Base-by-base conservation (phyloP, 1,140 invertebrate genomes). In the Dendroctonus ponderosae region DNA sequence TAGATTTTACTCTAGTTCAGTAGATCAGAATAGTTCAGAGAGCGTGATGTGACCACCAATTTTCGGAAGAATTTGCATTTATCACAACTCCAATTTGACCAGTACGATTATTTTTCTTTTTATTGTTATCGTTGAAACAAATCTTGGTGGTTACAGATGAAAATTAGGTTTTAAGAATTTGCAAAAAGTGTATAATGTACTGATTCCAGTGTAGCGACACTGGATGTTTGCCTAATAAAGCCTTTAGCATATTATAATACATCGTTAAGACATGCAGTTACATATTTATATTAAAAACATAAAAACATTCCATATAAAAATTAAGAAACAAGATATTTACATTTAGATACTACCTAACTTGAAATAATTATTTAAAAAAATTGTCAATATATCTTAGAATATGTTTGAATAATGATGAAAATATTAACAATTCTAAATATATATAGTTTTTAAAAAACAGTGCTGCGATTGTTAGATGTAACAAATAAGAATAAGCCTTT, bases 171-270 rank as follows among this genome's bases (percentile, higher is more conserved):
- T 62, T 72, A 74, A 75, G 70, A 71, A 74, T 72, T 76, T 72
- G 72, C 70, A 72, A 73, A 74, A 72, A 72, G 60, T 75, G 70
- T 74, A 69, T 71, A 67, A 70, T 65, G 65, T 72, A 74, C 71
- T 72, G 76, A 77, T 75, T 75, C 73, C 75, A 71, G 75, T 74
- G 54, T 67, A 62, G 62, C 52, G 59, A 53, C 51, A 68, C 74
- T 74, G 76, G 72, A 77, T 74, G 72, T 77, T 77, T 71, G 76
- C 76, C 75, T 77, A 76, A 76, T 71, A 68, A 70, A 75, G 76
- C 76, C 76, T 77, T 76, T 77, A 76, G 76, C 72, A 73, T 74
- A 71, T 72, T 70, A 71, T 64, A 66, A 65, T 68, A 72, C 66
- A 74, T 74, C 72, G 72, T 74, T 72, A 72, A 68, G 66, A 69